Percentiles rank a stretch among this genome's conserved stretches.
Evolutionary conservation across 2,888 invertebrate species (phyloP).

Genomic region (Netelia fuscicornis): DNA sequence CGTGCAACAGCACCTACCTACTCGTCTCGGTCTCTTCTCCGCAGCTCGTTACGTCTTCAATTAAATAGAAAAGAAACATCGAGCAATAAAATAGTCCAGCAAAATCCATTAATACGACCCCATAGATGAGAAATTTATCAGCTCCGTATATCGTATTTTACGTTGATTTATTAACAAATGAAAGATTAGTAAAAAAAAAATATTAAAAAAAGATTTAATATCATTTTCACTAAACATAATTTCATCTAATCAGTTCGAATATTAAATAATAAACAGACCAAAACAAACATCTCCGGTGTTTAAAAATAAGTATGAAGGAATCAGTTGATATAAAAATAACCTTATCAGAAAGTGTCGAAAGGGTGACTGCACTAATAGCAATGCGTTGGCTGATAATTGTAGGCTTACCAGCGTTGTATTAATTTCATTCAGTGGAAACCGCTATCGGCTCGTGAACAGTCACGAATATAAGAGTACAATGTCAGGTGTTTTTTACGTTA

Average conservation of each 20-base stretch:
- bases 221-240: too few species aligned
- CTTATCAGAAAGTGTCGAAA: neutral
- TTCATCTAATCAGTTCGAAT: too few species aligned
- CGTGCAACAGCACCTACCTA: neutral
- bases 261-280: too few species aligned
- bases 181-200: neutral
- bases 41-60: neutral
- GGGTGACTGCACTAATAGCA: neutral
- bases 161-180: too few species aligned
- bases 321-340: neutral
- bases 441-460: slow-evolving; percentile 29
- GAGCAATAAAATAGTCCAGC: neutral
- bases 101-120: too few species aligned
- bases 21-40: neutral
- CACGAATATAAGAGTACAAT: slow-evolving; percentile 25
- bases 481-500: neutral
- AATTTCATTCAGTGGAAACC: slow-evolving; percentile 39
- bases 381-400: slow-evolving; percentile 1
- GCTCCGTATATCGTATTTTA: too few species aligned
- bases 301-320: neutral
- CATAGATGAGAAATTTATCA: too few species aligned
- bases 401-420: slow-evolving; percentile 16
- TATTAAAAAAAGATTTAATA: neutral
- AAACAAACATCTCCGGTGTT: too few species aligned
- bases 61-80: neutral